Evolutionary conservation across 2,113 vertebrate genomes (phyloP).

Genomic region (Psilopogon haemacephalus): DNA sequence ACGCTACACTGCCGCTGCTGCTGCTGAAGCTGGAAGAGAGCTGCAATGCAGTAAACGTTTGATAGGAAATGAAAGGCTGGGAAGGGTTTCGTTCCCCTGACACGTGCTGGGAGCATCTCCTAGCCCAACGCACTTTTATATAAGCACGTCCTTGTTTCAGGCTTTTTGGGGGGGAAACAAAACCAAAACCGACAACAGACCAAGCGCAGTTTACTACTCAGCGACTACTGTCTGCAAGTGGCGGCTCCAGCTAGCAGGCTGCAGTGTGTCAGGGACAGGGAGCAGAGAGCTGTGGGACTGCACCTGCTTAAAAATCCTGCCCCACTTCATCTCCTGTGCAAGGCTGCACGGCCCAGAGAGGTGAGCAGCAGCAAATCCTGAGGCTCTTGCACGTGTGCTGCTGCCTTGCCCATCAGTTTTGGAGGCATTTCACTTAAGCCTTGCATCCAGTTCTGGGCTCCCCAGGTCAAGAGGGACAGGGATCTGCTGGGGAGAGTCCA

Average conservation of each 20-base stretch:
- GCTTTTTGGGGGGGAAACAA: constrained; percentile 9
- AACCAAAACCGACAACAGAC: background rate
- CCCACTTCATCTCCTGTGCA: constrained; percentile 35
- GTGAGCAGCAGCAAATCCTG: background rate
- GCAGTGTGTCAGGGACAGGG: constrained; percentile 58
- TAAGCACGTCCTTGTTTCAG: constrained; percentile 59
- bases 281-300: constrained; percentile 39
- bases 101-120: constrained; percentile 46
- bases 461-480: no score
- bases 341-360: background rate
- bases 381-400: background rate
- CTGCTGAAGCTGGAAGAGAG: constrained; percentile 23
- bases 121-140: constrained; percentile 63
- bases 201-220: constrained; percentile 53
- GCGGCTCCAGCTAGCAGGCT: constrained; percentile 55
- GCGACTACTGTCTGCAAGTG: constrained; percentile 43
- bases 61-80: constrained; percentile 28
- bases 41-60: constrained; percentile 63
- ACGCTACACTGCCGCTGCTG: background rate
- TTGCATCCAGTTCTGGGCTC: no score
- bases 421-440: background rate
- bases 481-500: no score
- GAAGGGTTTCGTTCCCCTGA: constrained; percentile 39
- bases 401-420: background rate
- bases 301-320: constrained; percentile 63